phyloP scores from a whole-genome alignment of 2,797 vertebrate genomes.

The Sebastes elongatus region DNA sequence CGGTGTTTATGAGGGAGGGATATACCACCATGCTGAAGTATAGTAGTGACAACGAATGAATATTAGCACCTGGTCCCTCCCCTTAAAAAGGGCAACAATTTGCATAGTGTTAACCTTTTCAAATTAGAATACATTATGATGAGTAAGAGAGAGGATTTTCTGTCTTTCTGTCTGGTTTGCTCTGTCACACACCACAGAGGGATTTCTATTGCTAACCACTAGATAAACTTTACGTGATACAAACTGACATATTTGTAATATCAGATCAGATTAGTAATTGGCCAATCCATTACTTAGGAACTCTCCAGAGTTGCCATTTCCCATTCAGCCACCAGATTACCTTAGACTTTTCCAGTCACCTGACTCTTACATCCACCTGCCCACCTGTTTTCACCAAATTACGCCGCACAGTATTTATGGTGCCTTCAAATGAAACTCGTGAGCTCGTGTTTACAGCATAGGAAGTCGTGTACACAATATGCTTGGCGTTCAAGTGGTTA shows the following conservation, averaged over 20 bases:
- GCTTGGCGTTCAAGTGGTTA: no score
- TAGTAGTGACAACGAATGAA: background rate
- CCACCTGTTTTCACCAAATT: no score
- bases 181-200: background rate
- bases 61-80: background rate
- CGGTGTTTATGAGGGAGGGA: slow-evolving; percentile 14
- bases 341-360: background rate
- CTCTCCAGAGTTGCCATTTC: background rate
- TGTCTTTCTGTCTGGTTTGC: background rate
- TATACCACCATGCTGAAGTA: background rate
- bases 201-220: background rate
- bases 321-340: background rate
- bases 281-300: background rate
- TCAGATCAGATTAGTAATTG: background rate
- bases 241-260: background rate
- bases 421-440: no score
- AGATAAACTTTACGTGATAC: background rate
- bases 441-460: no score
- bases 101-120: background rate
- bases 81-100: background rate
- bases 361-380: background rate
- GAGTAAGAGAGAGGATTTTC: background rate
- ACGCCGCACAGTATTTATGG: background rate
- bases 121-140: background rate
- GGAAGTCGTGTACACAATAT: no score